Base-by-base conservation (phyloP, 2,797 vertebrate genomes). In the Molothrus aeneus region DNA sequence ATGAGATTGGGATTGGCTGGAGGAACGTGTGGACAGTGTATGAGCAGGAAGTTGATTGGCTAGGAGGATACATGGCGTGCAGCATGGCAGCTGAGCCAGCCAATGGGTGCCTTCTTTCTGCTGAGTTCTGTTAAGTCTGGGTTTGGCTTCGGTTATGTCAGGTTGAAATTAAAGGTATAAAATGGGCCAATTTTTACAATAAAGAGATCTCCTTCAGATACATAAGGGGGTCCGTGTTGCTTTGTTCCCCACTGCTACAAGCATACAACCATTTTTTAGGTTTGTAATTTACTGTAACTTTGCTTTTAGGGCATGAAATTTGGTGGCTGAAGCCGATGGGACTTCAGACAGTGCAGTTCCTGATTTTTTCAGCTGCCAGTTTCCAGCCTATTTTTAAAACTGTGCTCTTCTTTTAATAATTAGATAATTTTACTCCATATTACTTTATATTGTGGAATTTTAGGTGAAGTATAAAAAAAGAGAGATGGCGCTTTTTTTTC, bases 261-360 rank as follows among this genome's bases (percentile, higher is more conserved):
- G 20, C 40, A 72, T 18, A 5, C 32, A 82, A 12, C 36, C 11
- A 13, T 51, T 90, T 90, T 79, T 77, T 38, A 73, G 38, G 42
- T 48, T 77, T n/a, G 15, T 73, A 42, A 28, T 84, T 91, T 86
- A 86, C 53, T n/a, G 20, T 36, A 72, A 66, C 17, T 70, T 96
- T 92, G 63, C 40, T 93, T 92, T 93, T 70, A 64, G 64, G 78
- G 36, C 72, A 28, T 74, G 43, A 83, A 74, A 80, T 91, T 42
- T 70, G 38, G 31, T 64, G 20, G 51, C 51, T 84, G 45, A 83
- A 90, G 48, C 40, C 0, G 1, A 43, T 48, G 25, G 19, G n/a
- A 73, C 60, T 86, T 86, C 9, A 82, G 40, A 73, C 1, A 8
- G 32, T 5, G 31, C 38, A 81, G 53, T 73, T 42, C 20, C 50